Percentiles rank a stretch among this genome's conserved stretches.
These are phyloP conservation scores for Spilosoma lubricipeda DNA, from an alignment of 2,888 invertebrate species.

Conservation along the genomic window DNA sequence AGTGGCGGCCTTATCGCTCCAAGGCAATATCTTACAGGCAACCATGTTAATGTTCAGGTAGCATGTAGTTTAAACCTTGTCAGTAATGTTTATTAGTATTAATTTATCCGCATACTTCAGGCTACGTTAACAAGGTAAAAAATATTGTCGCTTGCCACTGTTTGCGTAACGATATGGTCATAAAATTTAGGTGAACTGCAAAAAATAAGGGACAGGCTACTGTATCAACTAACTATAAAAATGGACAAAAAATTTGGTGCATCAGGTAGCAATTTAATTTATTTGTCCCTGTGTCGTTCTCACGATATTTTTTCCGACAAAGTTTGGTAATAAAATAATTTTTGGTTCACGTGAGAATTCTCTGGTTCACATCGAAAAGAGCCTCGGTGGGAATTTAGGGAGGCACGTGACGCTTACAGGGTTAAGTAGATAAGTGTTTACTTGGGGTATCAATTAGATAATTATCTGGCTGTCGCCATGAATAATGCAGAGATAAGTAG, in stretches of 20 bases:
- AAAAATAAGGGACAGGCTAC: constrained; percentile 21
- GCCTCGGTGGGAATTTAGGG: constrained; percentile 37
- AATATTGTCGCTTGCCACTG: constrained; percentile 48
- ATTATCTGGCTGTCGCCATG: constrained; percentile 10
- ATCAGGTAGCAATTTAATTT: constrained; percentile 39
- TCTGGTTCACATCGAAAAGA: constrained; percentile 39
- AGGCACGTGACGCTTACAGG: constrained; percentile 39
- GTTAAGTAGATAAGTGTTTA: constrained; percentile 30
- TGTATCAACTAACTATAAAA: constrained; percentile 8
- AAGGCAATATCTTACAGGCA: no score
- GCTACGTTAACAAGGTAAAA: constrained; percentile 22
- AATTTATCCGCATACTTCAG: constrained; percentile 18
- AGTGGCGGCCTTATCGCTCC: no score
- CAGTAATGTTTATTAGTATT: background rate
- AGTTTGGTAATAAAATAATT: constrained; percentile 22
- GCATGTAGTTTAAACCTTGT: background rate
- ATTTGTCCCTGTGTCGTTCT: constrained; percentile 29
- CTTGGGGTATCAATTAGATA: constrained; percentile 17
- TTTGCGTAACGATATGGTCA: constrained; percentile 50
- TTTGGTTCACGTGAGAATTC: constrained; percentile 42
- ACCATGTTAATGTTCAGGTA: background rate
- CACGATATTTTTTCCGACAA: constrained; percentile 30
- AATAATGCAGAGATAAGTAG: constrained; percentile 15
- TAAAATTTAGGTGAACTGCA: constrained; percentile 28
- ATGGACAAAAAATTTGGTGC: constrained; percentile 11